Conservation (phyloP, 2,888 invertebrate species). For the Apantesis nais region DNA sequence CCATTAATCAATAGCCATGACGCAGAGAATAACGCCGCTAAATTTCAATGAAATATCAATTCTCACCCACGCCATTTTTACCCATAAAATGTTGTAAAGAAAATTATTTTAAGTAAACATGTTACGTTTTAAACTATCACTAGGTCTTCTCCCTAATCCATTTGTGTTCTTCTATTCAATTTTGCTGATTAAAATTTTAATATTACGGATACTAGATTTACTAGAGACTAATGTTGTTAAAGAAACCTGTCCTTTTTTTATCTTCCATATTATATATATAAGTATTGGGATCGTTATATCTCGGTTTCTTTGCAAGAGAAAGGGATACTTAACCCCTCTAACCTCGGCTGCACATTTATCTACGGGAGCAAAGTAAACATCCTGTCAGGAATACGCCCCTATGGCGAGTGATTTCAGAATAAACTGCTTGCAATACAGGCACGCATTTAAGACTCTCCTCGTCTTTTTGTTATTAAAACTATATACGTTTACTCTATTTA, state of each 20-base stretch:
- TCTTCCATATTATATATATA: background rate
- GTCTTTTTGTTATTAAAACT: background rate
- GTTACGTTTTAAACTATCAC: no score
- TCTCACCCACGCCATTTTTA: no score
- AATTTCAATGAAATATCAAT: no score
- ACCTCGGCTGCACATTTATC: constrained; percentile 62
- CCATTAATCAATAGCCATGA: no score
- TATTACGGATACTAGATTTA: no score
- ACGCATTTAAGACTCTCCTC: constrained; percentile 20
- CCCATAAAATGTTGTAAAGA: no score
- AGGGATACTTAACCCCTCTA: constrained; percentile 54
- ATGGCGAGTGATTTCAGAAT: constrained; percentile 58
- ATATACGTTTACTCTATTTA: background rate
- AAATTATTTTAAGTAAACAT: no score
- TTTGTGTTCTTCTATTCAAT: no score
- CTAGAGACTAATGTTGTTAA: no score
- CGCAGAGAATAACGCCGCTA: no score
- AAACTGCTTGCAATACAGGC: constrained; percentile 38
- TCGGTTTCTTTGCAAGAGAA: constrained; percentile 42
- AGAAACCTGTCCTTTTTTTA: background rate
- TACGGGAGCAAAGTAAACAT: constrained; percentile 69
- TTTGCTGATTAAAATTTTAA: no score
- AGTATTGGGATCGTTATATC: constrained; percentile 17
- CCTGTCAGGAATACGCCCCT: constrained; percentile 57
- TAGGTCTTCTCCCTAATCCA: no score